Evolutionary conservation across 2,797 vertebrate species (phyloP).

Genomic region (Coregonus sp.): DNA sequence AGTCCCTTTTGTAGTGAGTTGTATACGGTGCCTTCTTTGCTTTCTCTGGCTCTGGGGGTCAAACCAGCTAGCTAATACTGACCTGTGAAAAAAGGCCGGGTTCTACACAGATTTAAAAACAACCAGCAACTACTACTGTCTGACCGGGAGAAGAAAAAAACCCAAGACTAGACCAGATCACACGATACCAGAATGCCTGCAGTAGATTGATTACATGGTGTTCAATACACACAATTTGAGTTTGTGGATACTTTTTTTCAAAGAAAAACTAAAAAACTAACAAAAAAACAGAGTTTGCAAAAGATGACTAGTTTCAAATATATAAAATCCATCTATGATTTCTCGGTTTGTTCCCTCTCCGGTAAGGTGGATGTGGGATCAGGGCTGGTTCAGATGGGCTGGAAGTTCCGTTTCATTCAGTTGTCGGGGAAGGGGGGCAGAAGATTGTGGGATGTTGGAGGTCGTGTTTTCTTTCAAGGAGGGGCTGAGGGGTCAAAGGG

Average conservation of each 20-base stretch:
- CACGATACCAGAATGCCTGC: slow-evolving; percentile 41
- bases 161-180: slow-evolving; percentile 31
- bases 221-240: slow-evolving; percentile 19
- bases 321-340: slow-evolving; percentile 61
- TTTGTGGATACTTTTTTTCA: slow-evolving; percentile 28
- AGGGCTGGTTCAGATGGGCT: slow-evolving; percentile 21
- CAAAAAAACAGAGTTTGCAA: slow-evolving; percentile 21
- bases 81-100: slow-evolving; percentile 57
- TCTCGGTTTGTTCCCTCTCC: slow-evolving; percentile 38
- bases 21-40: slow-evolving; percentile 38
- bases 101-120: slow-evolving; percentile 36
- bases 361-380: slow-evolving; percentile 7
- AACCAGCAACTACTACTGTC: slow-evolving; percentile 32
- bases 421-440: neutral
- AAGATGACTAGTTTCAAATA: slow-evolving; percentile 44
- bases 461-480: slow-evolving; percentile 49
- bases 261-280: slow-evolving; percentile 18
- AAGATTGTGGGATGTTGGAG: neutral
- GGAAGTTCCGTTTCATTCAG: slow-evolving; percentile 8
- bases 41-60: slow-evolving; percentile 33
- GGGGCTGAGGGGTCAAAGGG: slow-evolving; percentile 44
- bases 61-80: slow-evolving; percentile 57
- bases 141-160: slow-evolving; percentile 9
- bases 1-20: slow-evolving; percentile 55
- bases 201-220: slow-evolving; percentile 42